Evolutionary conservation across 1,140 invertebrate genomes (phyloP), one percentile per base, ranked within the genome.

Genomic region (Euwallacea fornicatus): DNA sequence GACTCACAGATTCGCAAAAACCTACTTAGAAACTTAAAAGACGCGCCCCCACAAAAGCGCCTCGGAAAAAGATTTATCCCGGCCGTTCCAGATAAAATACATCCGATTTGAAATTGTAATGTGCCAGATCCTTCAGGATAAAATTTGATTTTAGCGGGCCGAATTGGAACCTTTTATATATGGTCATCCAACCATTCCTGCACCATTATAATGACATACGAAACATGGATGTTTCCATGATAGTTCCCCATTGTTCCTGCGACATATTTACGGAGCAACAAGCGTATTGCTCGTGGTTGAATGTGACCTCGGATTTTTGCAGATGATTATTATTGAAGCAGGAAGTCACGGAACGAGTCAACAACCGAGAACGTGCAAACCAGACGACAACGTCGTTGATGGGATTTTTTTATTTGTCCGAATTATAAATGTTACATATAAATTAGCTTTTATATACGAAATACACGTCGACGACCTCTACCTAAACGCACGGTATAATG

Each of bases 291-390:
- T 56, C 42, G 56, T 66, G 42, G 54, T 66, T 66, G 42, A 66
- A 66, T 56, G 54, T 66, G 64, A 66, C 64, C 64, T 66, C 64
- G 64, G 54, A 56, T 58, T 66, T 66, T 66, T 66, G 54, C 54
- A 56, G 54, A 56, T 66, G 64, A 66, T 66, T 56, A 66, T 66
- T 66, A 56, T 56, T 43, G 53, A 66, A 66, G 64, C 64, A 66
- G 64, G 64, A 66, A 66, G 64, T 66, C 64, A 66, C 64, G 64
- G 42, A 56, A 66, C 46, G 43, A 66, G 64, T 66, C 64, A 66
- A 66, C 64, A 66, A 66, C 64, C 64, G 64, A 50, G 42, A 56
- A 58, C 16, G 64, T 66, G 64, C 16, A 56, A 66, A 66, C 53
- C 54, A 44, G 64, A 46, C 44, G 9, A 66, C 46, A n/a, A 33